These are phyloP conservation scores for Cryptocephalus primarius DNA, from an alignment of 2,888 invertebrate species.

Conservation along the genomic window DNA sequence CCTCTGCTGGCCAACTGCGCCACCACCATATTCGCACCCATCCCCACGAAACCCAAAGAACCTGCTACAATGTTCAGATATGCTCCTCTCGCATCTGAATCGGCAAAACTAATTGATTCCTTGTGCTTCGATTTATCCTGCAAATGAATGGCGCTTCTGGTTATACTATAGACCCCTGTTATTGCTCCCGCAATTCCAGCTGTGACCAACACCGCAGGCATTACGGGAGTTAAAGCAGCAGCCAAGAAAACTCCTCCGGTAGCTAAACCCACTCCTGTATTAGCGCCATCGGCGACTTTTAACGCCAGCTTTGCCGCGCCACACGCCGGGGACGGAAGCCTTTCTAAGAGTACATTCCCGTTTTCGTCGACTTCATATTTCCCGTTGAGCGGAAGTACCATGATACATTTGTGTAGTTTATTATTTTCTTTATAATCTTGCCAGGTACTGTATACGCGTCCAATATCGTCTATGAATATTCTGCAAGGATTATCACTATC, in stretches of 20 bases:
- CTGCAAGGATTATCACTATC: conserved; percentile 23
- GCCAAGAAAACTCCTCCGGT: conserved; percentile 32
- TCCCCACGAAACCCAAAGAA: conserved; percentile 43
- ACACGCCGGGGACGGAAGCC: conserved; percentile 28
- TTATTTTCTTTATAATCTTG: conserved; percentile 42
- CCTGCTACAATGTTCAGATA: conserved; percentile 50
- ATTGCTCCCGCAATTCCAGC: conserved; percentile 7
- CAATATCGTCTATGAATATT: conserved; percentile 27
- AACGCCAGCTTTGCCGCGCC: conserved; percentile 20
- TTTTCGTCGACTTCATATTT: conserved; percentile 19
- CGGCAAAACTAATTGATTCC: conserved; percentile 33
- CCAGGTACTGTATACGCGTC: conserved; percentile 46
- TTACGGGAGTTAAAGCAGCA: conserved; percentile 1
- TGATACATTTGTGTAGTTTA: conserved; percentile 43
- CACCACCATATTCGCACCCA: conserved; percentile 41
- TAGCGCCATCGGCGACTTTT: conserved; percentile 22
- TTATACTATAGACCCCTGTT: not conserved
- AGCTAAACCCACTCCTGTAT: conserved; percentile 24
- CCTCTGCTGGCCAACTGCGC: conserved; percentile 39
- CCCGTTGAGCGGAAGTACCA: conserved; percentile 45
- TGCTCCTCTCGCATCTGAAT: conserved; percentile 47
- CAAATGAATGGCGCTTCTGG: not conserved
- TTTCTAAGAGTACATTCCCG: conserved; percentile 22
- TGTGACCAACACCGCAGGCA: conserved; percentile 5
- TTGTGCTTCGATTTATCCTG: not conserved